A percentile compares a stretch with the other conserved stretches of the same genome.
These are phyloP conservation scores for Campoplex nolae DNA, from an alignment of 2,888 invertebrate genomes.

Conservation along the genomic window DNA sequence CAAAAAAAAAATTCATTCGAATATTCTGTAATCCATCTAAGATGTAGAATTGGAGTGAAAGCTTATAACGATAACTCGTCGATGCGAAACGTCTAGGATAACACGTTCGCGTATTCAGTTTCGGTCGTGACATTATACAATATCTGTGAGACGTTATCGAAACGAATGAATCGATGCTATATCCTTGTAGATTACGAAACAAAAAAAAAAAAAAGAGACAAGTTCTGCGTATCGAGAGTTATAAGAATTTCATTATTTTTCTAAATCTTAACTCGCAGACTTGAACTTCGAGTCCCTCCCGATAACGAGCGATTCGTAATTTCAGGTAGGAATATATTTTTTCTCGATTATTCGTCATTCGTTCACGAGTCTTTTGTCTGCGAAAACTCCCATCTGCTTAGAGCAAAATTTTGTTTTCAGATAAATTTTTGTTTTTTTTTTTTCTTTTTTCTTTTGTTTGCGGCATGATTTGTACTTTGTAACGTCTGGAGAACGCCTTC, in stretches of 20 bases:
- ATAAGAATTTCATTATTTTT: constrained; percentile 25
- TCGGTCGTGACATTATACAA: constrained; percentile 53
- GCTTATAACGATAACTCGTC: constrained; percentile 10
- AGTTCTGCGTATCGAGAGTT: constrained; percentile 35
- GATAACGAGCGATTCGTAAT: background rate
- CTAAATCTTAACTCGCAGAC: background rate
- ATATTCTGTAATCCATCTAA: background rate
- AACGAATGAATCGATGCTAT: constrained; percentile 50
- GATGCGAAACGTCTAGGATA: constrained; percentile 53
- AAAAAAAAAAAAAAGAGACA: constrained; percentile 11
- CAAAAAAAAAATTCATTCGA: background rate
- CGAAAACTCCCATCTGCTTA: background rate
- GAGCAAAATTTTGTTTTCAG: background rate
- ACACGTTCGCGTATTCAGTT: constrained; percentile 39
- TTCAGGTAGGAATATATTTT: background rate
- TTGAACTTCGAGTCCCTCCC: background rate
- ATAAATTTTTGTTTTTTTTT: background rate
- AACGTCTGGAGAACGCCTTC: constrained; percentile 33
- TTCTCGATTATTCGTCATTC: background rate
- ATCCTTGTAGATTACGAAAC: constrained; percentile 48
- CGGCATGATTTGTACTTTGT: constrained; percentile 51
- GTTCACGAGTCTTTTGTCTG: background rate
- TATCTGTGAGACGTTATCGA: constrained; percentile 41
- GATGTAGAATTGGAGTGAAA: constrained; percentile 18
- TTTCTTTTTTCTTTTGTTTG: background rate